Evolutionary conservation across 2,797 vertebrate species (phyloP).

Genomic region (Cephalopachus bancanus): DNA sequence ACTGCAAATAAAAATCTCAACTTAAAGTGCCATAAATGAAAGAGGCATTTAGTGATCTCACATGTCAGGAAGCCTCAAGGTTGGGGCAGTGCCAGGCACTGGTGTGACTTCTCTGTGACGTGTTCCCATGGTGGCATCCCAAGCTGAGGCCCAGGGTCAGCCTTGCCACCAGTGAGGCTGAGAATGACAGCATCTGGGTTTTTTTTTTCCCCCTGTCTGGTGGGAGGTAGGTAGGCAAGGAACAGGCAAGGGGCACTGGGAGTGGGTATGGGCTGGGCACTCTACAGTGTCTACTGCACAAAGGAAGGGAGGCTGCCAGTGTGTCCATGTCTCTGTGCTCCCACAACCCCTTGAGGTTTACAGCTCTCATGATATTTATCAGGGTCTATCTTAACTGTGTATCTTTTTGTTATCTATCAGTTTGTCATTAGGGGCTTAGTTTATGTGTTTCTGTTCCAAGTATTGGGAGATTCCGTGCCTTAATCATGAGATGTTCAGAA

Average conservation of each 20-base stretch:
- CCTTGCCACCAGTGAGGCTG: not conserved
- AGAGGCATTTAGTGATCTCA: not conserved
- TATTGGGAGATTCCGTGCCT: not conserved
- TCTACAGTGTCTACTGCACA: not conserved
- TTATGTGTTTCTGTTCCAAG: not conserved
- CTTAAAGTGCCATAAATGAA: not conserved
- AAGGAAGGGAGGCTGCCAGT: not conserved
- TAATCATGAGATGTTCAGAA: conserved; percentile 36
- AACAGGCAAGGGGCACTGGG: not conserved
- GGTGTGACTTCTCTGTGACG: not conserved
- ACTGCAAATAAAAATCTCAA: not conserved
- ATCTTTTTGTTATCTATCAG: not conserved
- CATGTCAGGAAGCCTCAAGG: not conserved
- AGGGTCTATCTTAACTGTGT: not conserved
- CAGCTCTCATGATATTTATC: not conserved
- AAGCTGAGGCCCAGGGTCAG: not conserved
- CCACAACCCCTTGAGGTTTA: not conserved
- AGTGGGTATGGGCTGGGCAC: not conserved
- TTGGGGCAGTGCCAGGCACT: no score
- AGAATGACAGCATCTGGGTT: not conserved
- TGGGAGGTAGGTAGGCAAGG: not conserved
- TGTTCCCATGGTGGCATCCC: not conserved
- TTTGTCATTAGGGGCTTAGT: not conserved
- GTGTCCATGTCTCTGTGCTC: rapidly evolving
- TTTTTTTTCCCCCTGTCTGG: rapidly evolving